These are phyloP conservation scores for Dendrophyllia cribrosa DNA, from an alignment of 64 coral and sea anemone genomes.

Conservation along the genomic window DNA sequence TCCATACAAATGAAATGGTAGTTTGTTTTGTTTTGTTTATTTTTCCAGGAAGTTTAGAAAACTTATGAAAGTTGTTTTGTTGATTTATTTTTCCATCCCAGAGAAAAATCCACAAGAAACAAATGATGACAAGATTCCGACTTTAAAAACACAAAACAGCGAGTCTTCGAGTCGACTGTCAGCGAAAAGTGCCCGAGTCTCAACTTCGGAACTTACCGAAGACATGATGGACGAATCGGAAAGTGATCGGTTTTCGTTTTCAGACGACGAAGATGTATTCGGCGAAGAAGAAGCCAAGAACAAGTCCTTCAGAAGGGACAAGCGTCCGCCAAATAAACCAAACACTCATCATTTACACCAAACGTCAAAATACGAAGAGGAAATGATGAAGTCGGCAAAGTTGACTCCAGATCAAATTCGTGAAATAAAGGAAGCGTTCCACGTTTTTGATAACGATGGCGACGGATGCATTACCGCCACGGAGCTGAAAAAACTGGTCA, in stretches of 20 bases:
- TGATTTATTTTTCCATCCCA: background rate
- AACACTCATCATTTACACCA: background rate
- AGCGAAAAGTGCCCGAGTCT: slow-evolving; percentile 25
- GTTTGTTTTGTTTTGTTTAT: no score
- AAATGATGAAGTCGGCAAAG: slow-evolving; percentile 19
- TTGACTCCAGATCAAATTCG: slow-evolving; percentile 65
- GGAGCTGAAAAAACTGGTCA: slow-evolving; percentile 91
- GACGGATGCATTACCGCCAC: slow-evolving; percentile 93
- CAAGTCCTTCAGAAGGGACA: background rate
- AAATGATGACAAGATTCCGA: slow-evolving; percentile 33
- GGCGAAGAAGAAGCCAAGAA: slow-evolving; percentile 43
- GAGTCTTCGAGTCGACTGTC: slow-evolving; percentile 14
- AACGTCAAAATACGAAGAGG: slow-evolving; percentile 34
- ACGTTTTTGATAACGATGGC: slow-evolving; percentile 94
- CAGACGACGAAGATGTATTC: slow-evolving; percentile 55
- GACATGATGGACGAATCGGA: slow-evolving; percentile 35
- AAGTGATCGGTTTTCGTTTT: slow-evolving; percentile 61
- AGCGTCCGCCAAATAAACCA: background rate
- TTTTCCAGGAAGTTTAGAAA: no score
- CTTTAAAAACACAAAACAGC: background rate
- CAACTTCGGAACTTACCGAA: slow-evolving; percentile 44
- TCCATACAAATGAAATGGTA: background rate
- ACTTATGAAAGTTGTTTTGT: background rate
- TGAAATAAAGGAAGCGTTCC: slow-evolving; percentile 96
- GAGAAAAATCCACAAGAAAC: background rate